Base-by-base conservation (phyloP, 2,888 invertebrate genomes). In the Hofmannophila pseudospretella region DNA sequence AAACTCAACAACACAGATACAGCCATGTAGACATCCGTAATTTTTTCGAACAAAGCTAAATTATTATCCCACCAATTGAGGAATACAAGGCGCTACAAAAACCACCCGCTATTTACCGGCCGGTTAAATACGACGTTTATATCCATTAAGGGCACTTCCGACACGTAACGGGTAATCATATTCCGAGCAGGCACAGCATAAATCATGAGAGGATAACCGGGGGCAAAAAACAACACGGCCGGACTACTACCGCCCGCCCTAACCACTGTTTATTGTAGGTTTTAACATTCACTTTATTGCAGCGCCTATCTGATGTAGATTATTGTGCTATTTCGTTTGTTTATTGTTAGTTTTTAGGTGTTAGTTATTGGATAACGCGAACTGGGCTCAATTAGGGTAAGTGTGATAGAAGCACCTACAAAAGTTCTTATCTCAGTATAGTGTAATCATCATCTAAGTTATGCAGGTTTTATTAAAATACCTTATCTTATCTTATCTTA, bases 111-210 rank as follows among this genome's bases (percentile, higher is more conserved):
- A 58, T 73, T 78, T 69, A 68, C 65, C 54, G 59, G 53, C 59
- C 62, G 59, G 72, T 76, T 77, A 75, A 82, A 76, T 73, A 67
- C 64, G 60, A 72, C 80, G 78, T 84, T 84, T 78, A 79, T 85
- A 81, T 74, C 80, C 78, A 84, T 85, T 82, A 82, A 69, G 71
- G 79, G 67, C 57, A 75, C 79, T 78, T 79, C 78, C 80, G 72
- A 74, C 77, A 74, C 72, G 72, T 70, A 73, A 62, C 64, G 58
- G 59, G 73, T 77, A 78, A 78, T 78, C 77, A 76, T 75, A 78
- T 78, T 82, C 81, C 65, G 67, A 67, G 74, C 84, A 80, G 81
- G 76, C 72, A 63, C 64, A 57, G 69, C 63, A 76, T 82, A 84
- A 85, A 84, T 86, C 82, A 81, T 67, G 65, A 62, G 56, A 69